Conservation (phyloP, 2,797 vertebrate species). For the Galagoides demidoff region DNA sequence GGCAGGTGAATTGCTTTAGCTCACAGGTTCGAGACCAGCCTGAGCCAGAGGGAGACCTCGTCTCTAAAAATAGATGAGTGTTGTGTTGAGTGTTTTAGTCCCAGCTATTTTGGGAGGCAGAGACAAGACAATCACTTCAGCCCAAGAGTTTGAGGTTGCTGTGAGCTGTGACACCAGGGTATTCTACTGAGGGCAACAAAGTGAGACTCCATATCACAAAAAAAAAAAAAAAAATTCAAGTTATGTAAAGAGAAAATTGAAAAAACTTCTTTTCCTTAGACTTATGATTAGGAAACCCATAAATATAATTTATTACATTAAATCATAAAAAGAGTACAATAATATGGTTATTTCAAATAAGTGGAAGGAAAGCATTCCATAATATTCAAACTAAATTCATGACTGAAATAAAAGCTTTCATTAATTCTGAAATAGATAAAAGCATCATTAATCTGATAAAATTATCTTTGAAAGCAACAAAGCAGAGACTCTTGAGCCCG, state of each 20-base stretch:
- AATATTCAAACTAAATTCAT: constrained; percentile 25
- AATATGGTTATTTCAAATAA: background rate
- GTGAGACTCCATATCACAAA: no score
- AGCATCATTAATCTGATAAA: background rate
- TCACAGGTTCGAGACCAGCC: no score
- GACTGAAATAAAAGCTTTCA: background rate
- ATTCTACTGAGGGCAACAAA: no score
- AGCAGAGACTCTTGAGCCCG: background rate
- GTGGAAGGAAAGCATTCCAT: background rate
- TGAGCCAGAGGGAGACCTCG: no score
- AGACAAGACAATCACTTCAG: no score
- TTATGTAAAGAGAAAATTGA: background rate
- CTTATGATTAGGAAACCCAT: constrained; percentile 8
- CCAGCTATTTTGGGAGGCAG: no score
- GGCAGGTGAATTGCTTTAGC: no score
- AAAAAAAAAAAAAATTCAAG: background rate
- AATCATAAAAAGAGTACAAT: background rate
- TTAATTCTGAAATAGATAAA: background rate
- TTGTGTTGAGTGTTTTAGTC: no score
- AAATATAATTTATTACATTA: background rate
- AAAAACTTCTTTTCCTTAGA: background rate
- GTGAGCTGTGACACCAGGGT: no score
- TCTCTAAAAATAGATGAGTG: no score
- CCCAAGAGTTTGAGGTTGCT: no score
- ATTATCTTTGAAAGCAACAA: constrained; percentile 21